Conservation (phyloP, 2,888 invertebrate species). For the Agrenia bidenticulata region DNA sequence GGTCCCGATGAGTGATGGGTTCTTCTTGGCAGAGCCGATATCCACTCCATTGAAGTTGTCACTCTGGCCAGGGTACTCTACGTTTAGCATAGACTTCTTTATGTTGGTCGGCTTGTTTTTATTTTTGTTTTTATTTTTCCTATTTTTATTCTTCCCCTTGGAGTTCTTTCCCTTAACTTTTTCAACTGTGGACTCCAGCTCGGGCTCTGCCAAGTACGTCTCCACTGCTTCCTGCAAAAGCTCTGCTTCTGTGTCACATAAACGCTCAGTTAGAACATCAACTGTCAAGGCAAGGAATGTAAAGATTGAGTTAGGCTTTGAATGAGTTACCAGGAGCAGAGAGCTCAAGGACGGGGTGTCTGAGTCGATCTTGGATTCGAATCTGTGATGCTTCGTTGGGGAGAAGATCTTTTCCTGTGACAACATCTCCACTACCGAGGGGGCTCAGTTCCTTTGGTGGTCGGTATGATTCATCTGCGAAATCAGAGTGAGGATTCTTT, state of each 20-base stretch:
- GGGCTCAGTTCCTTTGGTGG: slow-evolving; percentile 61
- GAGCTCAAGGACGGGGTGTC: slow-evolving; percentile 36
- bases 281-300: neutral
- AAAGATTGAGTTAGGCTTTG: neutral
- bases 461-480: slow-evolving; percentile 78
- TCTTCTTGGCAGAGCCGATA: slow-evolving; percentile 14
- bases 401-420: slow-evolving; percentile 33
- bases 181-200: slow-evolving; percentile 31
- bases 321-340: slow-evolving; percentile 19
- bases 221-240: slow-evolving; percentile 25
- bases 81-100: slow-evolving; percentile 38
- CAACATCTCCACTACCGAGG: slow-evolving; percentile 26
- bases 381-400: slow-evolving; percentile 12
- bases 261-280: too few relatives aligned
- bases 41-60: slow-evolving; percentile 21
- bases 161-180: slow-evolving; percentile 21
- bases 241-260: slow-evolving; percentile 25
- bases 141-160: slow-evolving; percentile 19
- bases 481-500: slow-evolving; percentile 66
- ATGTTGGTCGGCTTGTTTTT: slow-evolving; percentile 25
- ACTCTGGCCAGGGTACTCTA: slow-evolving; percentile 31
- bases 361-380: slow-evolving; percentile 27
- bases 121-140: slow-evolving; percentile 32
- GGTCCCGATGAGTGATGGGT: neutral
- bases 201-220: slow-evolving; percentile 27